phyloP scores from a whole-genome alignment of 2,113 vertebrate genomes.

The Pterocles orientalis region DNA sequence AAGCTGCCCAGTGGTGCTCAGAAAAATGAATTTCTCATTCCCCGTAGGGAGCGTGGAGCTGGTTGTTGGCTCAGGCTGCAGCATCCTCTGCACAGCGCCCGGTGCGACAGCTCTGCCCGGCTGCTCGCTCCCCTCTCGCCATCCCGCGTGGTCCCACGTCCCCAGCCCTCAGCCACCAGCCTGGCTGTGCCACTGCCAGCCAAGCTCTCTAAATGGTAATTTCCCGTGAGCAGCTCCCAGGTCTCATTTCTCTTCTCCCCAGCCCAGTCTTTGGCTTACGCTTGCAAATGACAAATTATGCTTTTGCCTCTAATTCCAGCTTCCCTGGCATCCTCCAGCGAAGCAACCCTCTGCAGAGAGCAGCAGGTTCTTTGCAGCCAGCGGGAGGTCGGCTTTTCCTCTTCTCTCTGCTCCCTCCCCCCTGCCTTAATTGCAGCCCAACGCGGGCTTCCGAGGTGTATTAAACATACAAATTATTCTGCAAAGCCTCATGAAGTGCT shows the following conservation, averaged over 20 bases:
- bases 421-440: conserved; percentile 63
- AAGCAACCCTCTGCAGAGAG: conserved; percentile 1
- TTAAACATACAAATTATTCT: conserved; percentile 72
- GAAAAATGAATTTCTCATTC: background rate
- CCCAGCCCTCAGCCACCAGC: background rate
- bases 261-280: background rate
- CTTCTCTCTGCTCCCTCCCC: conserved; percentile 37
- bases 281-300: conserved; percentile 37
- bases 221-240: background rate
- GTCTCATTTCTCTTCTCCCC: conserved; percentile 7
- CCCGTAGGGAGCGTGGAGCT: fast-evolving
- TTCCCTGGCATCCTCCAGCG: conserved; percentile 24
- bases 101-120: fast-evolving
- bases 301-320: conserved; percentile 46
- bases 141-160: fast-evolving
- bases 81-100: background rate
- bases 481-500: conserved; percentile 58
- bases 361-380: conserved; percentile 33
- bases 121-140: background rate
- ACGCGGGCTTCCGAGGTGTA: conserved; percentile 49
- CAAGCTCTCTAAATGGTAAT: background rate
- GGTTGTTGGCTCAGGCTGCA: background rate
- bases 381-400: conserved; percentile 36
- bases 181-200: fast-evolving
- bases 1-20: background rate